Evolutionary conservation across 1,140 invertebrate genomes (phyloP).

Genomic region (Eciton burchellii): DNA sequence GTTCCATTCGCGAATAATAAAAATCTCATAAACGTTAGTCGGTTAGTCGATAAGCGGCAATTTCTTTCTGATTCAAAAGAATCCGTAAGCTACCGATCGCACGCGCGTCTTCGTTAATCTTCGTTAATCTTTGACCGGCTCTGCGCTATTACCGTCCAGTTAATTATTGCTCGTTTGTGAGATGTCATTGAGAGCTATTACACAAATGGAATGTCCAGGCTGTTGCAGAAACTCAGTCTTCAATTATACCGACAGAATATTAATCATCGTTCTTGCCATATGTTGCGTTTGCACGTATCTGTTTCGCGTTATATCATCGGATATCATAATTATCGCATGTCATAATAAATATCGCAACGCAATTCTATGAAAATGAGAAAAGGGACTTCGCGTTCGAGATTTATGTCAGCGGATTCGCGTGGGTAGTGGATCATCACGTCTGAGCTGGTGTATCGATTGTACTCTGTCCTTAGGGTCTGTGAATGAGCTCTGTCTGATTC

Average conservation of each 20-base stretch:
- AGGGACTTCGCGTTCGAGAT: not conserved
- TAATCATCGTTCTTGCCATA: not conserved
- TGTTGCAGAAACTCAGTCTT: not conserved
- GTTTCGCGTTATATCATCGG: not conserved
- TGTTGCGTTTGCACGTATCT: too few species aligned
- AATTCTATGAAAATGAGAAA: constrained; percentile 14
- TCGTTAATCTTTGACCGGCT: too few species aligned
- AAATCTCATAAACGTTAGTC: too few species aligned
- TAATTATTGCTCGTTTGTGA: not conserved
- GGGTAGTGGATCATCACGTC: not conserved
- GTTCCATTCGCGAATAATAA: too few species aligned
- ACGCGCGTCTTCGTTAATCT: too few species aligned
- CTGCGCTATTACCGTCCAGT: not conserved
- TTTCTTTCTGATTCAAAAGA: too few species aligned
- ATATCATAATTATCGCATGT: not conserved
- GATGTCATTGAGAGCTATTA: not conserved
- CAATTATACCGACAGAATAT: not conserved
- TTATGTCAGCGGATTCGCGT: not conserved
- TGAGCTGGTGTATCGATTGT: not conserved
- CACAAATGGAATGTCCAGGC: not conserved
- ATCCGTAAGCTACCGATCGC: too few species aligned
- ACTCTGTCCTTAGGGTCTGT: not conserved
- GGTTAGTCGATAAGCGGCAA: too few species aligned
- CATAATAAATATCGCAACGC: not conserved
- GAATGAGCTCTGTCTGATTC: constrained; percentile 39